A percentile compares a stretch with the other conserved stretches of the same genome.
phyloP scores from a whole-genome alignment of 92 coral and sea anemone genomes.

The Bergia sp. region DNA sequence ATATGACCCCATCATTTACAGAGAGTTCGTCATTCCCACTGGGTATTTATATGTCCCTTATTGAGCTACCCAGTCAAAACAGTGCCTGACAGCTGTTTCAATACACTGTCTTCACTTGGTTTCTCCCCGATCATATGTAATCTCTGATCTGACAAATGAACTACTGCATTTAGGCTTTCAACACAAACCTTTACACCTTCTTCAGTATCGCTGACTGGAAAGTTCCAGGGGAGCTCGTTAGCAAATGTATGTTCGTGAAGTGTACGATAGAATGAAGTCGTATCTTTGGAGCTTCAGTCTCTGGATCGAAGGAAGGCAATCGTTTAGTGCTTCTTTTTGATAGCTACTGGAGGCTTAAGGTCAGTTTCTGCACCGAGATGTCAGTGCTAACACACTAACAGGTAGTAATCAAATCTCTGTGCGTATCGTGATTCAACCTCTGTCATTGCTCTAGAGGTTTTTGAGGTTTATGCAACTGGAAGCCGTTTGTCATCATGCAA shows the following conservation, averaged over 20 bases:
- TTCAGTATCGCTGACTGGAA: background rate
- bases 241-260: constrained; percentile 35
- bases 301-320: constrained; percentile 45
- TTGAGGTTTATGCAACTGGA: constrained; percentile 45
- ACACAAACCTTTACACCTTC: background rate
- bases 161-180: too few species aligned
- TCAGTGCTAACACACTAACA: background rate
- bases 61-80: constrained; percentile 27
- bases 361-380: constrained; percentile 32
- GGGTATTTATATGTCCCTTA: too few species aligned
- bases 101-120: constrained; percentile 1
- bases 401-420: constrained; percentile 31
- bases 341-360: constrained; percentile 42
- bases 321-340: constrained; percentile 30
- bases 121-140: background rate
- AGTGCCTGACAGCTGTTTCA: constrained; percentile 3
- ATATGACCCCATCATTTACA: background rate
- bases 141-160: background rate
- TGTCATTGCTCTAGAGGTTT: constrained; percentile 44
- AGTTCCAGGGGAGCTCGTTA: constrained; percentile 34
- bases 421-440: constrained; percentile 31
- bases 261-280: constrained; percentile 39
- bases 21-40: constrained; percentile 6
- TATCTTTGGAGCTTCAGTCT: constrained; percentile 44
- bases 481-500: constrained; percentile 14